Percentiles rank a stretch among this genome's conserved stretches.
These are phyloP conservation scores for Oceanodroma tethys DNA, from an alignment of 2,113 vertebrate species.

Conservation along the genomic window DNA sequence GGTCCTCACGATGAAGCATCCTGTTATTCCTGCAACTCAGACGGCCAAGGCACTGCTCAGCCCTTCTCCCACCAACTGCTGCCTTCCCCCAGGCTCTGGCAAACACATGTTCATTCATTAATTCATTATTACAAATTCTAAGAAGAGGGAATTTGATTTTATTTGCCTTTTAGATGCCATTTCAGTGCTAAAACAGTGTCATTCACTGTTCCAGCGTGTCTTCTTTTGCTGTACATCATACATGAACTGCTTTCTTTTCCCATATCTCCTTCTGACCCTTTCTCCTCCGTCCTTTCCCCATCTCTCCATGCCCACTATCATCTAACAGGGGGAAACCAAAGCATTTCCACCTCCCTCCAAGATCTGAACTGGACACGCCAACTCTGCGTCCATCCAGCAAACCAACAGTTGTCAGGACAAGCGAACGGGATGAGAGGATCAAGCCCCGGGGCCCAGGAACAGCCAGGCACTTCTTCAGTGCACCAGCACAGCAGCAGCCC, in stretches of 20 bases:
- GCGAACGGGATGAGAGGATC: accelerated
- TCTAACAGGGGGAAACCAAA: neutral
- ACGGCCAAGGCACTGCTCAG: neutral
- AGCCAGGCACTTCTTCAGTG: no score
- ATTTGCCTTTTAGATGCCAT: neutral
- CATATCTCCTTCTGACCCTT: neutral
- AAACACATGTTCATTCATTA: neutral
- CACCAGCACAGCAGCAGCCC: no score
- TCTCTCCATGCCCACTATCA: neutral
- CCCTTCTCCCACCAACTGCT: neutral
- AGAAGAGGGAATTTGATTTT: neutral
- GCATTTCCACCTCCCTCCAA: neutral
- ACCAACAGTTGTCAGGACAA: neutral
- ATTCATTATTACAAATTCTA: neutral
- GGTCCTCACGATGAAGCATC: neutral
- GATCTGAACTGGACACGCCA: neutral
- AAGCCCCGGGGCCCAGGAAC: neutral
- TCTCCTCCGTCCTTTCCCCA: neutral
- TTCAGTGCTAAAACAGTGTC: neutral
- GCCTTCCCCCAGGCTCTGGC: neutral
- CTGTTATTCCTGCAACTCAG: neutral
- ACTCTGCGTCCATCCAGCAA: neutral
- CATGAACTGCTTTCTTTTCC: neutral
- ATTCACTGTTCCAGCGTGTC: neutral
- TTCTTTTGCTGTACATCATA: neutral